Evolutionary conservation across 2,888 invertebrate genomes (phyloP), one percentile per base, ranked within the genome.

Genomic region (Nebria salina): DNA sequence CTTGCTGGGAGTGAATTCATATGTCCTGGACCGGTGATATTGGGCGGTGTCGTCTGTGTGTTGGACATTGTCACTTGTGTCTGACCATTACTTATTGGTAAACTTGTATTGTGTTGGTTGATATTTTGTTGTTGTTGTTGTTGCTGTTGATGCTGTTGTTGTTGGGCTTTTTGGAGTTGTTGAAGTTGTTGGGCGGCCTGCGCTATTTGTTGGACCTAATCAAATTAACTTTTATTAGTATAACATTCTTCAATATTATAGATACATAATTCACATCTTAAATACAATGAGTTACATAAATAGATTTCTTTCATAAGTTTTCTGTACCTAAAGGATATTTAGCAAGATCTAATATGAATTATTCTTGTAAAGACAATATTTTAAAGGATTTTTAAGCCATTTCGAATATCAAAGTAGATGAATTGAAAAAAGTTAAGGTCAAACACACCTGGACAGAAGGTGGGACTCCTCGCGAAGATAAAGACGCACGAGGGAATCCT

Each of bases 141-240:
- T 86, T 95, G 95, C 78, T 89, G 89, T 82, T 90, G 90, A 34
- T 34, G 34, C 34, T 34, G 34, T 87, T 95, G 95, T 78, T 89
- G 89, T 82, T 90, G 90, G 78, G 89, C 89, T 85, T 94, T 93
- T 84, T 96, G 95, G 82, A 96, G 90, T 84, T 95, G 95, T 86
- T 96, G 95, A 82, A 95, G 90, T 87, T 96, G 95, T 87, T 95
- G 96, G 54, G 95, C 95, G 65, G 95, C 95, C 88, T 96, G 96
- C 65, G 95, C 95, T 86, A 96, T 93, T 87, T 96, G 96, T 88
- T 94, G 94, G 82, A 95, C 94, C 94, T 94, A 88, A 13, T 6
- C 13, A 34, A 75, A 54, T 7, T 7, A 73, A 70, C 7, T 5
- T 54, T 54, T 54, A 54, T 54, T 2, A 34, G 1, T 34, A 34